phyloP scores from a whole-genome alignment of 2,888 invertebrate genomes.

The Drosophila mimetica region DNA sequence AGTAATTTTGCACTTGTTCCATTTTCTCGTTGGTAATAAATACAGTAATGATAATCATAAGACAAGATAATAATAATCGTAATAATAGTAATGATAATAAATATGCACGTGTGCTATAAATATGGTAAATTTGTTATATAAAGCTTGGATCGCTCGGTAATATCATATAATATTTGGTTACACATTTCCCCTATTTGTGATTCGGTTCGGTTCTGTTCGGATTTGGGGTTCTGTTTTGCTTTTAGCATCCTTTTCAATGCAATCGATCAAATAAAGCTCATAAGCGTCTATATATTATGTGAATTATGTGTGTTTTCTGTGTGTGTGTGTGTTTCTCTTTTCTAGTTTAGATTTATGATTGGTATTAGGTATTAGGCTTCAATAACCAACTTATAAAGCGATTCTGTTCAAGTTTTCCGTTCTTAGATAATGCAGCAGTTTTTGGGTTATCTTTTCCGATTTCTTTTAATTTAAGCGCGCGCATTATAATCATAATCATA shows the following conservation, averaged over 20 bases:
- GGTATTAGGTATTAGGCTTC: conserved; percentile 44
- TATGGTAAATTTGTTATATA: conserved; percentile 63
- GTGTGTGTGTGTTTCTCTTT: conserved; percentile 18
- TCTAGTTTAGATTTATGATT: conserved; percentile 46
- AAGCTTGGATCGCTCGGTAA: conserved; percentile 76
- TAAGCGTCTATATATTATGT: conserved; percentile 78
- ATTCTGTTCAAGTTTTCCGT: conserved; percentile 21
- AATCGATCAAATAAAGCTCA: conserved; percentile 78
- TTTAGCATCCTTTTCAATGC: conserved; percentile 50
- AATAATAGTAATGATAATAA: conserved; percentile 59
- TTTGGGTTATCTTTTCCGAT: conserved; percentile 18
- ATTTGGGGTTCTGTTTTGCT: conserved; percentile 1
- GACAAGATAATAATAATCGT: conserved; percentile 50
- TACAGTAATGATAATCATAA: conserved; percentile 47
- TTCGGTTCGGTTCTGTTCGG: conserved; percentile 12
- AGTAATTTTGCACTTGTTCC: conserved; percentile 23
- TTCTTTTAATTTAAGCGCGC: conserved; percentile 43
- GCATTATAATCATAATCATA: conserved; percentile 39
- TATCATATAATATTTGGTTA: conserved; percentile 78
- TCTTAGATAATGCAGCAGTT: conserved; percentile 26
- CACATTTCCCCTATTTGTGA: conserved; percentile 68
- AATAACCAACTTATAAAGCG: conserved; percentile 49
- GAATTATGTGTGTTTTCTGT: conserved; percentile 28
- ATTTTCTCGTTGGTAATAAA: conserved; percentile 23
- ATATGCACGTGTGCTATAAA: conserved; percentile 49